These are phyloP conservation scores for Nomada ruficornis DNA, from an alignment of 2,888 invertebrate genomes.

Conservation along the genomic window DNA sequence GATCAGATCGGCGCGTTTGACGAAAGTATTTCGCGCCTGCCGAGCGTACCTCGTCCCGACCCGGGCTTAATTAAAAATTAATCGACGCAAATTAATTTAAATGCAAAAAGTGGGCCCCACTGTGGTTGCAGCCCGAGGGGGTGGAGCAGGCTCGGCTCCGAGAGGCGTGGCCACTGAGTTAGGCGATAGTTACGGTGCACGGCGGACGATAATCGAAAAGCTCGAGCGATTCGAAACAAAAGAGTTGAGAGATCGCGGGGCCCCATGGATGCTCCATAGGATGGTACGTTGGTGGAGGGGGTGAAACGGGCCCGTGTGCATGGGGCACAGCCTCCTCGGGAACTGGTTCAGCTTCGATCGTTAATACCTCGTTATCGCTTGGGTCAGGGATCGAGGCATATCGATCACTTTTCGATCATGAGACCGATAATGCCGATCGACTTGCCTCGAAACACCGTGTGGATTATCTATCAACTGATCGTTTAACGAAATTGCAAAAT, in stretches of 20 bases:
- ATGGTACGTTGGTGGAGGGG: slow-evolving; percentile 42
- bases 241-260: slow-evolving; percentile 61
- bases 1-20: slow-evolving; percentile 56
- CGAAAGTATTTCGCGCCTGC: slow-evolving; percentile 67
- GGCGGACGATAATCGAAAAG: slow-evolving; percentile 83
- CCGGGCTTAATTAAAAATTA: slow-evolving; percentile 82
- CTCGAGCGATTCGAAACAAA: slow-evolving; percentile 78
- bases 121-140: slow-evolving; percentile 67
- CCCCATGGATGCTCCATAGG: slow-evolving; percentile 31
- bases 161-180: slow-evolving; percentile 82
- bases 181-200: slow-evolving; percentile 82
- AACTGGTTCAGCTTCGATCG: slow-evolving; percentile 75
- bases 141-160: slow-evolving; percentile 79
- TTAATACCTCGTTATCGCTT: slow-evolving; percentile 81
- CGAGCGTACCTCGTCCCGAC: slow-evolving; percentile 38
- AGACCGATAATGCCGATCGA: slow-evolving; percentile 56
- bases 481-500: slow-evolving; percentile 57
- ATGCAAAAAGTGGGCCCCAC: slow-evolving; percentile 75
- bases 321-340: slow-evolving; percentile 26
- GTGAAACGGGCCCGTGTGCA: slow-evolving; percentile 26
- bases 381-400: slow-evolving; percentile 60
- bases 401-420: slow-evolving; percentile 69
- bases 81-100: slow-evolving; percentile 83
- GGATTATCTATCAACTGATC: slow-evolving; percentile 62
- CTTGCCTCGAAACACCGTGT: slow-evolving; percentile 33